Evolutionary conservation across 2,888 invertebrate species (phyloP), one percentile per base, ranked within the genome.

Genomic region (Tribolium freemani): DNA sequence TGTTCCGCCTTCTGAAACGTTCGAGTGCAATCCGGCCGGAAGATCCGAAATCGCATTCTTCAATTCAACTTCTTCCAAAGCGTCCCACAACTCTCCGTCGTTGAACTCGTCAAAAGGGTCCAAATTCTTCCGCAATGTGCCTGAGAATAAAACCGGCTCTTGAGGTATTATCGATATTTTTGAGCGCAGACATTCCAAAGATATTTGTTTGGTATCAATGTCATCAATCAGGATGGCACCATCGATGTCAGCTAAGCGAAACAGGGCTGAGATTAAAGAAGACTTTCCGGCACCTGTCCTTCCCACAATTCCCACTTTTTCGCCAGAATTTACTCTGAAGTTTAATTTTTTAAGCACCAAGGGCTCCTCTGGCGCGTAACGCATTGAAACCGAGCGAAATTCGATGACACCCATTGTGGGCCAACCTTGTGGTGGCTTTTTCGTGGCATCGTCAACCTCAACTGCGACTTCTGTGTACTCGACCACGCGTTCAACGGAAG

Each of bases 401-500:
- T 58, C 57, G 0, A 71, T 13, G 5, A n/a, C 51, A 0, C 66
- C 71, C 9, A 20, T 31, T 2, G 46, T 51, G 90, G 46, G 95
- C 76, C 88, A 88, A 66, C 86, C 81, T 48, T 82, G 79, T n/a
- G 90, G 93, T 0, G 94, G 93, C 80, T 91, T 91, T 82, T 91
- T 91, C 9, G 61, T 31, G 3, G 16, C 51, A 9, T 57, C 63
- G 57, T 77, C 75, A 8, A 48, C 45, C 77, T 93, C 93, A 0
- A 90, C 79, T 0, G 91, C 90, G 2, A 96, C 84, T 38, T 91
- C 89, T 0, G 91, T 90, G 83, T 96, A 97, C 81, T 96, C 96
- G 4, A 94, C 79, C n/a, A 94, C 90, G 85, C 97, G 90, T 86
- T 98, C 98, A 0, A 98, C 97, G 6, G 94, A 93, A 6, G 94